Percentiles rank a stretch among this genome's conserved stretches.
Conservation (phyloP, 2,113 vertebrate genomes). For the Phalacrocorax brasilianus region DNA sequence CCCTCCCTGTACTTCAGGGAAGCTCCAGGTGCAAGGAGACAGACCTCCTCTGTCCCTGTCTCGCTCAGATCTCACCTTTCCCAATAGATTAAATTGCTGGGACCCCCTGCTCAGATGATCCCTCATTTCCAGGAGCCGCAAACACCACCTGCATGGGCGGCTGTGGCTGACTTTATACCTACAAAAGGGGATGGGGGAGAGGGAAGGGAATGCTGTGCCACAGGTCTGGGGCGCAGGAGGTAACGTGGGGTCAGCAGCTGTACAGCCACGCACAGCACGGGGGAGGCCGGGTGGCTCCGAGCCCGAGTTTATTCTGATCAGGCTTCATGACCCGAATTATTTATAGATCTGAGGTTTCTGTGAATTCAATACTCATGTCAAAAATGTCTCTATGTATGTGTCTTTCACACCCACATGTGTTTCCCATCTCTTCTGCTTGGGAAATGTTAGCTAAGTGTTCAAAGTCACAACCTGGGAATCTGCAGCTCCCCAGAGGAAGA, state of each 20-base stretch:
- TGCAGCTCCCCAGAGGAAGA: neutral
- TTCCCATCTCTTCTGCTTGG: neutral
- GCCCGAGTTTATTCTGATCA: slow-evolving; percentile 46
- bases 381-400: neutral
- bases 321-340: slow-evolving; percentile 55
- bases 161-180: neutral
- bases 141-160: neutral
- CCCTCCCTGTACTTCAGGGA: neutral
- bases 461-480: slow-evolving; percentile 11
- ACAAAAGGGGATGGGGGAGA: neutral
- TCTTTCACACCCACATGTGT: neutral
- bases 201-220: neutral
- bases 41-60: neutral
- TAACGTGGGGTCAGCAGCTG: neutral
- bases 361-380: slow-evolving; percentile 16
- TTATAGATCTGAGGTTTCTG: slow-evolving; percentile 54
- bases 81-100: neutral
- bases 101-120: neutral
- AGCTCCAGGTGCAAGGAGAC: neutral
- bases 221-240: neutral
- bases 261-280: neutral
- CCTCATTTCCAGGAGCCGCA: neutral
- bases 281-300: neutral
- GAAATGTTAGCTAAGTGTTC: neutral
- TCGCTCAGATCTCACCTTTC: rapidly evolving